Conservation (phyloP, 2,113 vertebrate species). For the Theristicus caerulescens region DNA sequence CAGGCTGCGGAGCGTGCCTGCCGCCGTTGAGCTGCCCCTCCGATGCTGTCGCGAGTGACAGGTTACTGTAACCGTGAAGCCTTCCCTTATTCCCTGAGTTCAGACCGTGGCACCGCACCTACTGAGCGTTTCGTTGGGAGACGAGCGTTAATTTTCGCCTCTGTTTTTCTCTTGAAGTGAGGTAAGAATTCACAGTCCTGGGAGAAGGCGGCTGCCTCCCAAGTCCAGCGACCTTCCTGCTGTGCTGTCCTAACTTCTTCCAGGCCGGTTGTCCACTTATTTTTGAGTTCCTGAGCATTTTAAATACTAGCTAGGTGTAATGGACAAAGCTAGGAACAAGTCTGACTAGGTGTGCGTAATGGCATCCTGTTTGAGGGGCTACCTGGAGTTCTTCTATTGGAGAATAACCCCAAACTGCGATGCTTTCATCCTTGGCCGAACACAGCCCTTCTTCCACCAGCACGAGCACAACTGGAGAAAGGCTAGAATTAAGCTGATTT, state of each 20-base stretch:
- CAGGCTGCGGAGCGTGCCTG: neutral
- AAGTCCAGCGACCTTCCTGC: neutral
- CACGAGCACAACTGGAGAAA: neutral
- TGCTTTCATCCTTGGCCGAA: neutral
- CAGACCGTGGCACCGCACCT: accelerated
- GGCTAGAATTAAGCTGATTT: neutral
- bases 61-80: accelerated
- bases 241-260: neutral
- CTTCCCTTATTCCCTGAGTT: neutral
- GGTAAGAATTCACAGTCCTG: neutral
- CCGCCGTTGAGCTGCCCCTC: accelerated
- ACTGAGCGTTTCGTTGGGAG: accelerated
- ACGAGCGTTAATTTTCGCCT: neutral
- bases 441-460: neutral
- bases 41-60: accelerated
- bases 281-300: neutral
- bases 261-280: neutral
- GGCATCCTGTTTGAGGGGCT: neutral
- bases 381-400: neutral
- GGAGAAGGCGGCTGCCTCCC: neutral
- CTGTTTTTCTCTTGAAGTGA: neutral
- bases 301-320: neutral
- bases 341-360: accelerated
- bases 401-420: accelerated
- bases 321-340: accelerated